These are phyloP conservation scores for Protomyctophum bolini DNA, from an alignment of 2,113 vertebrate species.

Conservation along the genomic window DNA sequence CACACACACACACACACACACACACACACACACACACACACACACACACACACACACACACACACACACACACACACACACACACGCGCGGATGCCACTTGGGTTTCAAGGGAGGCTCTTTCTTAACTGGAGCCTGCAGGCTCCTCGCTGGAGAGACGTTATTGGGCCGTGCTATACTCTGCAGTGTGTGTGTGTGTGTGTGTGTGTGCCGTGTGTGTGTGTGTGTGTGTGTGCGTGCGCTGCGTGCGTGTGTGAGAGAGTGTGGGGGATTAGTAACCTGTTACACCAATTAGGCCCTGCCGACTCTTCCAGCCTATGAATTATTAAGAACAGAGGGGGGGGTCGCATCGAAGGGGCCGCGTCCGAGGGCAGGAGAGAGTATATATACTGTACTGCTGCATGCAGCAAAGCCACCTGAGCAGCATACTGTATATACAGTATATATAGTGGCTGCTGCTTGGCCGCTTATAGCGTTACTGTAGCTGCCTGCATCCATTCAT, in stretches of 20 bases:
- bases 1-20: no score
- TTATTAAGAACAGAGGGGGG: constrained; percentile 63
- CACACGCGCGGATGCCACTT: constrained; percentile 47
- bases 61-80: constrained; percentile 30
- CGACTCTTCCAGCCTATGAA: constrained; percentile 66
- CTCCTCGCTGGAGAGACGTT: constrained; percentile 44
- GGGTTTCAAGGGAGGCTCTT: constrained; percentile 47
- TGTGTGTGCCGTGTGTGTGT: no score
- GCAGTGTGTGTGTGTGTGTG: constrained; percentile 28
- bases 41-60: no score
- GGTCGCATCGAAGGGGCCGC: constrained; percentile 49
- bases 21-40: no score
- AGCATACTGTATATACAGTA: no score
- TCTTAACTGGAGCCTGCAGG: constrained; percentile 40
- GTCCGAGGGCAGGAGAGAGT: constrained; percentile 43
- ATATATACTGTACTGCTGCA: background rate
- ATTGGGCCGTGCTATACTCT: constrained; percentile 18
- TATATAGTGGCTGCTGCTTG: constrained; percentile 38
- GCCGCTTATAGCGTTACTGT: constrained; percentile 18
- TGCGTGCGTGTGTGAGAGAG: no score
- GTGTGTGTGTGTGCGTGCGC: no score
- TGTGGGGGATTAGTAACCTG: constrained; percentile 42
- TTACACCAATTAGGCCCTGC: constrained; percentile 66
- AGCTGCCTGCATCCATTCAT: constrained; percentile 2
- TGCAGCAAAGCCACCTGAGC: constrained; percentile 57